These are phyloP conservation scores for Fundulus diaphanus DNA, from an alignment of 2,797 vertebrate genomes.

Conservation along the genomic window DNA sequence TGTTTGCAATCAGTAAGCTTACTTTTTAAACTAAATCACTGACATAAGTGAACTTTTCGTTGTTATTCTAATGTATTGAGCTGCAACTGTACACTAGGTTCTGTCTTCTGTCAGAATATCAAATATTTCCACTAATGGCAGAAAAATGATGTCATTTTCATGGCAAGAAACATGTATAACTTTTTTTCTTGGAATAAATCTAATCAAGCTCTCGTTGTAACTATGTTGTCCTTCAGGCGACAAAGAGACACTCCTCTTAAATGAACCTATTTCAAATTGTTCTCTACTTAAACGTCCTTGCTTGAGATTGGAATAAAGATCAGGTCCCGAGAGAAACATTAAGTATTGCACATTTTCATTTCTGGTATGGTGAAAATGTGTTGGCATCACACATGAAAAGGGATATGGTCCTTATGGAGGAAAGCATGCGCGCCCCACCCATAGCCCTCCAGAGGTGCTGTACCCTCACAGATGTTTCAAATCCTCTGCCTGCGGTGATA, in stretches of 20 bases:
- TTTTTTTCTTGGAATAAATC: background rate
- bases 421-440: conserved; percentile 21
- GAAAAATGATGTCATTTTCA: conserved; percentile 16
- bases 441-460: conserved; percentile 15
- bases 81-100: background rate
- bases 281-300: conserved; percentile 1
- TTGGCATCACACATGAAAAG: conserved; percentile 58
- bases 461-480: conserved; percentile 56
- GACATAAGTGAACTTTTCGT: background rate
- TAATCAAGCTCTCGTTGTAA: conserved; percentile 25
- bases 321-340: background rate
- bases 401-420: conserved; percentile 24
- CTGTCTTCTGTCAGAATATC: background rate
- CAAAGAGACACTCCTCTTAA: conserved; percentile 9
- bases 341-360: conserved; percentile 25
- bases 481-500: conserved; percentile 51
- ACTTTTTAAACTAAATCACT: background rate
- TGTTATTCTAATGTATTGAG: background rate
- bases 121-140: background rate
- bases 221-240: conserved; percentile 22
- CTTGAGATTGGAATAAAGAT: conserved; percentile 12
- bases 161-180: conserved; percentile 8
- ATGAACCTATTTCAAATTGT: conserved; percentile 22
- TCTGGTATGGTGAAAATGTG: conserved; percentile 30
- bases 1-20: background rate